Evolutionary conservation across 2,888 invertebrate genomes (phyloP), one percentile per base, ranked within the genome.

Genomic region (Agelastica alni): DNA sequence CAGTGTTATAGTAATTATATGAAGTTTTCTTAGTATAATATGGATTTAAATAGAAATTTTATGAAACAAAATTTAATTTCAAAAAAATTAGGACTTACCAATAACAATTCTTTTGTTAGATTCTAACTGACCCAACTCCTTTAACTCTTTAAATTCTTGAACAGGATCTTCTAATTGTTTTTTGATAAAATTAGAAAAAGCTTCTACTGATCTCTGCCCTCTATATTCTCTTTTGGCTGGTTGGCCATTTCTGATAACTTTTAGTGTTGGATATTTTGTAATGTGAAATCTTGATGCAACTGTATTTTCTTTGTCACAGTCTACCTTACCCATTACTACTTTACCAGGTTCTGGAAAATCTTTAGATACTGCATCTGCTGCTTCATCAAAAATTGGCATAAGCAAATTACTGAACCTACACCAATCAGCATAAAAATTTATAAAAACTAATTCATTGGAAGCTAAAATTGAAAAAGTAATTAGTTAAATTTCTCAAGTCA

Each of bases 371-470:
- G 90, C 92, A 65, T 91, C 91, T 6, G 96, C 91, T 31, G 97
- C 93, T 76, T 97, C 96, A 76, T 96, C 93, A 78, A 96, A 99
- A 70, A 97, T 89, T 7, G 99, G 99, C 77, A 92, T 91, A 73
- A 99, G 80, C 80, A 96, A 86, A 77, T 94, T 97, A 80, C 98
- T 98, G 81, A 98, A 99, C 71, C 93, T 88, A 80, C 99, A 99
- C 99, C 99, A 99, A 75, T 99, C 97, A 20, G 99, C 99, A 80
- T 98, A 99, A 79, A 99, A 99, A 80, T 99, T 99, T 59, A 99
- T 87, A 78, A 99, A 92, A 58, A 98, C 96, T 77, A 99, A 80
- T 81, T 99, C 97, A 83, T 96, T 93, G 56, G 90, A 88, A 58
- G 91, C 96, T 96, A 83, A 61, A 88, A 87, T 65, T 65, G 67